Evolutionary conservation across 2,113 vertebrate genomes (phyloP), one percentile per base, ranked within the genome.

Genomic region (Chaenocephalus aceratus): DNA sequence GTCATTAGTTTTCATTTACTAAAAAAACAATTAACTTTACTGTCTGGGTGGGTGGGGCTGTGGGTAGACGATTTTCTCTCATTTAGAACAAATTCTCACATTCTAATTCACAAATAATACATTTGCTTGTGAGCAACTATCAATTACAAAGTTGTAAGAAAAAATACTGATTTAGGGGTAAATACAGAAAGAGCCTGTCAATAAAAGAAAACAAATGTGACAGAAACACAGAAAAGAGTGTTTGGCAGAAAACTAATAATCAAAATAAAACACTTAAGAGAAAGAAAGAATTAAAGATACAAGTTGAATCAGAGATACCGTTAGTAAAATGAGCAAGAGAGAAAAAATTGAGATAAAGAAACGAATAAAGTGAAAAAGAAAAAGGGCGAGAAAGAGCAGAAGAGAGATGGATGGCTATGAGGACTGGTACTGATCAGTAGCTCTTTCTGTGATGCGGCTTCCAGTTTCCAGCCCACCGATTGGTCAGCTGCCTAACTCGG

Each of bases 341-440:
- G 54, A 72, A 44, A 70, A 57, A 65, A 52, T 41, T 7, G 23
- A 54, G 65, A 89, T 79, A 73, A 69, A 85, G 77, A 77, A 68
- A 81, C 60, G 21, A 75, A 66, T 14, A 70, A 53, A 84, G 65
- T 51, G 46, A 87, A 79, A 63, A 79, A 66, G 59, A 64, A 81
- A 71, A 36, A 79, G 51, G 86, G 72, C 49, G 45, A 77, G 81
- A 82, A 76, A 83, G 82, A 84, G 82, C 52, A 77, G 82, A 91
- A 84, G 60, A 75, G 79, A 81, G 87, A 93, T 88, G 77, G 87
- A 89, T 89, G 75, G 63, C 83, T 77, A 74, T 51, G 83, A 93
- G 82, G 90, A 89, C 86, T 94, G 92, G 87, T 84, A 92, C 91
- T 89, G 93, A 95, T 95, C 94, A 94, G 89, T 92, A 91, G 92